Percentiles rank a stretch among this genome's conserved stretches.
Conservation (phyloP, 1,140 invertebrate genomes). For the Anoplolepis gracilipes region DNA sequence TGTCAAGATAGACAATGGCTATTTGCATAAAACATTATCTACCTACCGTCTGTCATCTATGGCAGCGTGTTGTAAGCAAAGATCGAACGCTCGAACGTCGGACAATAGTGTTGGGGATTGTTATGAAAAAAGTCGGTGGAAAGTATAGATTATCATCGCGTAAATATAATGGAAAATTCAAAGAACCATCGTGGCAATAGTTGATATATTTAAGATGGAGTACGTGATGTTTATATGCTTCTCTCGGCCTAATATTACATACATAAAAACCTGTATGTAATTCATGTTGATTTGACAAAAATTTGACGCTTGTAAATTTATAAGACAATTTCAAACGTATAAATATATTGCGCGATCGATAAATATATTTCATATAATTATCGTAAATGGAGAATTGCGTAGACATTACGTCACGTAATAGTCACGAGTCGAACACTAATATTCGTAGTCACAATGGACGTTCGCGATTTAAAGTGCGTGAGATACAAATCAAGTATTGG, state of each 20-base stretch:
- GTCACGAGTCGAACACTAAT: neutral
- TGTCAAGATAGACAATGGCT: constrained; percentile 77
- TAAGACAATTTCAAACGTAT: neutral
- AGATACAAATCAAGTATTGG: constrained; percentile 22
- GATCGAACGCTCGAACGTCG: constrained; percentile 60
- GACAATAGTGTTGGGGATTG: constrained; percentile 66
- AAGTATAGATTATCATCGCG: constrained; percentile 50
- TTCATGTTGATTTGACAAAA: neutral
- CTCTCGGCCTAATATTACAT: neutral
- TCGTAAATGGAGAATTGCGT: neutral
- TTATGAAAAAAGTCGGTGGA: constrained; percentile 62
- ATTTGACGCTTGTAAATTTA: neutral
- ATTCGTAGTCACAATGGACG: neutral
- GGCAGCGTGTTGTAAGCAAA: constrained; percentile 53
- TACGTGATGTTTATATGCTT: neutral
- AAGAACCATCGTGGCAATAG: neutral
- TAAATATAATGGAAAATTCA: constrained; percentile 33
- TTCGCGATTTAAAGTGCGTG: constrained; percentile 2
- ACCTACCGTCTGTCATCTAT: constrained; percentile 64
- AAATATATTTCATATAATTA: neutral
- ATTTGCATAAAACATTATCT: constrained; percentile 80
- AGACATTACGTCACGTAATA: neutral
- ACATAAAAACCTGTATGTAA: too few species aligned
- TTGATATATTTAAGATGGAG: neutral
- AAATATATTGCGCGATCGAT: too few species aligned